These are phyloP conservation scores for Falco concolor DNA, from an alignment of 2,797 vertebrate species.

Conservation along the genomic window DNA sequence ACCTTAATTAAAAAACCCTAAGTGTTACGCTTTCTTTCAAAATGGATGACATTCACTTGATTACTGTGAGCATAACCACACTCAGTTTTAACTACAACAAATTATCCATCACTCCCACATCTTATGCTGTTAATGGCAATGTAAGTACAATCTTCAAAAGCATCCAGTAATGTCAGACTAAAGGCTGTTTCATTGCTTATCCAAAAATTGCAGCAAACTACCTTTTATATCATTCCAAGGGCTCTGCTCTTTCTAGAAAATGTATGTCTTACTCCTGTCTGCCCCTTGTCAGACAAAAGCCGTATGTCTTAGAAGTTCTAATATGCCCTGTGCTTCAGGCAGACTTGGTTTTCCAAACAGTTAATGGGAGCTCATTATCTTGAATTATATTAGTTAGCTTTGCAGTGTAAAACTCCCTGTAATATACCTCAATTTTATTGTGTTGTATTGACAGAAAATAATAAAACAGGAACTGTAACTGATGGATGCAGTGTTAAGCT, in stretches of 20 bases:
- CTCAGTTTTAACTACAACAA: constrained; percentile 33
- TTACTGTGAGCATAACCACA: constrained; percentile 11
- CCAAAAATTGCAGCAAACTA: constrained; percentile 29
- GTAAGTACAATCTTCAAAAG: constrained; percentile 26
- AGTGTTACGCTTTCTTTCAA: constrained; percentile 27
- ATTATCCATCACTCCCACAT: constrained; percentile 7
- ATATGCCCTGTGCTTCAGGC: neutral
- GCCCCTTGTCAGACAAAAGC: neutral
- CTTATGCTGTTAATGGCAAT: constrained; percentile 6
- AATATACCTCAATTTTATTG: neutral
- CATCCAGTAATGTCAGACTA: neutral
- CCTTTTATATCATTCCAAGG: constrained; percentile 14
- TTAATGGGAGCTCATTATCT: constrained; percentile 9
- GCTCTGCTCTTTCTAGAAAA: constrained; percentile 1
- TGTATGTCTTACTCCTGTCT: neutral
- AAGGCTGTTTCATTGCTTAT: neutral
- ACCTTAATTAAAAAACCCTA: constrained; percentile 36
- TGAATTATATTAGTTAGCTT: constrained; percentile 27
- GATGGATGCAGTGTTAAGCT: neutral
- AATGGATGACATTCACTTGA: constrained; percentile 11
- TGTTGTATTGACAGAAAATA: neutral
- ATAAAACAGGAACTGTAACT: neutral
- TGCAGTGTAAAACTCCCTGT: constrained; percentile 3
- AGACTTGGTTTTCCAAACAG: neutral
- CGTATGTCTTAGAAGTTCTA: neutral